phyloP scores from a whole-genome alignment of 2,888 invertebrate genomes.

The Drosophila tripunctata region DNA sequence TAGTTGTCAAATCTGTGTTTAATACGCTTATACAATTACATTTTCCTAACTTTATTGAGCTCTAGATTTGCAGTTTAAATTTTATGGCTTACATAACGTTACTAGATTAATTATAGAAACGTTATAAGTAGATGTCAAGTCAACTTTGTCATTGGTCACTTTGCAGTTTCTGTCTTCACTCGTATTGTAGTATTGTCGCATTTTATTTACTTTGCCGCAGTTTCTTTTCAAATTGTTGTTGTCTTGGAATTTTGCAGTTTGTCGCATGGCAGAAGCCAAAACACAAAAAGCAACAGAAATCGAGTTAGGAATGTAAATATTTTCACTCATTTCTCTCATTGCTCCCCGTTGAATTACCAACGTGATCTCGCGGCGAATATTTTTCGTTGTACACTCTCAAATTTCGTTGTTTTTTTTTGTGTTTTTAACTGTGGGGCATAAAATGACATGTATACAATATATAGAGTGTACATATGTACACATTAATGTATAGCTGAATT shows the following conservation, averaged over 20 bases:
- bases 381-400: conserved; percentile 41
- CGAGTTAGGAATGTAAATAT: not conserved
- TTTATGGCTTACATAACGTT: conserved; percentile 1
- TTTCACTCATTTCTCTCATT: conserved; percentile 7
- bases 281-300: conserved; percentile 5
- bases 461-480: not conserved
- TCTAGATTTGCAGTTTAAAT: not conserved
- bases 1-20: not conserved
- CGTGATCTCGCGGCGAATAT: conserved; percentile 13
- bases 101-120: too few species aligned
- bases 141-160: conserved; percentile 10
- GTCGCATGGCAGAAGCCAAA: not conserved
- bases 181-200: conserved; percentile 13
- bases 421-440: conserved; percentile 1
- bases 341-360: conserved; percentile 20
- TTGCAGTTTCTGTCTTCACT: not conserved
- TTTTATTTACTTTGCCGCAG: conserved; percentile 16
- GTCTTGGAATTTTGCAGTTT: not conserved
- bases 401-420: conserved; percentile 39
- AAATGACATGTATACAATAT: conserved; percentile 37
- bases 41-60: not conserved
- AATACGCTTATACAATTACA: not conserved
- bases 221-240: conserved; percentile 4
- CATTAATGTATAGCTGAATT: not conserved
- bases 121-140: too few species aligned